phyloP scores from a whole-genome alignment of 2,888 invertebrate species.

The Romanomermis culicivorax region DNA sequence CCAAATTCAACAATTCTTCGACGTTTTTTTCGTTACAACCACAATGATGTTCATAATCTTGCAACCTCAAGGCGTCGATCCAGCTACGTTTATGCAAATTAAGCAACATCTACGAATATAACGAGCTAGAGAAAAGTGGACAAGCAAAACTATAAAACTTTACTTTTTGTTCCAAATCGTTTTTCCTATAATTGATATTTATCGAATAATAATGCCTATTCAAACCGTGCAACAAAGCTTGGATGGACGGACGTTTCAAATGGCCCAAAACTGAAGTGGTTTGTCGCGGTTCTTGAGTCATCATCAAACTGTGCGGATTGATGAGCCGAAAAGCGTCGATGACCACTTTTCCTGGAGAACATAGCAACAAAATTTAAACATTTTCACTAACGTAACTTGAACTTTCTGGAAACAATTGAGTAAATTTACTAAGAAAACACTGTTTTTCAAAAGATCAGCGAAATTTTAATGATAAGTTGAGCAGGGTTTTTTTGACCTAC shows the following conservation, averaged over 20 bases:
- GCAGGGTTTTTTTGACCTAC: no score
- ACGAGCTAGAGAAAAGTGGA: slow-evolving; percentile 11
- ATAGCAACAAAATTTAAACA: slow-evolving; percentile 8
- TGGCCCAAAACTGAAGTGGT: slow-evolving; percentile 97
- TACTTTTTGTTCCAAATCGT: slow-evolving; percentile 83
- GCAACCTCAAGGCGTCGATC: slow-evolving; percentile 80
- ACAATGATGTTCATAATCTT: slow-evolving; percentile 71
- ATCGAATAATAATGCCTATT: slow-evolving; percentile 98
- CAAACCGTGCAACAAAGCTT: slow-evolving; percentile 87
- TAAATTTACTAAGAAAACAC: no score
- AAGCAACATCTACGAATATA: slow-evolving; percentile 52
- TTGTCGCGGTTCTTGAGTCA: slow-evolving; percentile 93
- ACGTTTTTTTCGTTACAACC: slow-evolving; percentile 77
- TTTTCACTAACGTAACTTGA: neutral
- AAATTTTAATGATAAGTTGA: no score
- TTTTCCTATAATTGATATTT: slow-evolving; percentile 95
- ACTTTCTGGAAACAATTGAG: neutral
- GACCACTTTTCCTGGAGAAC: slow-evolving; percentile 45
- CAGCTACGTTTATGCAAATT: slow-evolving; percentile 96
- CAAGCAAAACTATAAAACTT: neutral
- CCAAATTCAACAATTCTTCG: slow-evolving; percentile 82
- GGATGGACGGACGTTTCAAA: slow-evolving; percentile 92
- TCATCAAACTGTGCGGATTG: slow-evolving; percentile 95
- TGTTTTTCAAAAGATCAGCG: no score
- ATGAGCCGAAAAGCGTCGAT: slow-evolving; percentile 97